phyloP scores from a whole-genome alignment of 2,888 invertebrate genomes.

The Dolichomitus sp. region DNA sequence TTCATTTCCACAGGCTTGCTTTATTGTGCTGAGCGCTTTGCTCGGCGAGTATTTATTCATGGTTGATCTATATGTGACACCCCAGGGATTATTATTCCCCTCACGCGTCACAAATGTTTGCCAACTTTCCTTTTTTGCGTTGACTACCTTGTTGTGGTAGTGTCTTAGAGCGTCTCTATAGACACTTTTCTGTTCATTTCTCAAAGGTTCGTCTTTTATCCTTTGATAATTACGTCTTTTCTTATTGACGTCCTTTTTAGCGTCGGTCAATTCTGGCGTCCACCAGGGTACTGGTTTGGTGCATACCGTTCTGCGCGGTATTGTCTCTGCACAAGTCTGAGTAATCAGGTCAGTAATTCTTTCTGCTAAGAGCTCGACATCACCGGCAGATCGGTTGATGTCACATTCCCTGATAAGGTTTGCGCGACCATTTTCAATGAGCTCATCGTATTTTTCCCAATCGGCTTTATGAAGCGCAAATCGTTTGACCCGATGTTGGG shows the following conservation, averaged over 20 bases:
- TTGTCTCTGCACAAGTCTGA: too few species aligned
- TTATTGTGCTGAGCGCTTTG: background rate
- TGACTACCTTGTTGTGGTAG: background rate
- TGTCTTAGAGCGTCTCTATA: background rate
- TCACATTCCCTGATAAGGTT: too few species aligned
- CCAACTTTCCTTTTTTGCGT: background rate
- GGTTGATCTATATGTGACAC: background rate
- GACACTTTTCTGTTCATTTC: background rate
- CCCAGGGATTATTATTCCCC: constrained; percentile 24
- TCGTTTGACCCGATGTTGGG: background rate
- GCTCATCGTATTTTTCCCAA: background rate
- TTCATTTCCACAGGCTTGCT: background rate
- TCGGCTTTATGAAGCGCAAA: background rate
- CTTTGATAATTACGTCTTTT: background rate
- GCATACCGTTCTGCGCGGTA: too few species aligned
- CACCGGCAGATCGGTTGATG: background rate
- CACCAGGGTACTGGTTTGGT: background rate
- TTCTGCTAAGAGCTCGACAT: background rate
- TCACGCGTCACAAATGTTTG: background rate
- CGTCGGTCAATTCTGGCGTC: background rate
- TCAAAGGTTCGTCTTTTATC: background rate
- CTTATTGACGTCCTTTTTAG: background rate
- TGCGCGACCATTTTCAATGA: background rate
- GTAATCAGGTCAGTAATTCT: background rate
- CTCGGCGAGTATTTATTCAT: background rate